phyloP scores from a whole-genome alignment of 2,888 invertebrate genomes.

The Ypsolopha sequella region DNA sequence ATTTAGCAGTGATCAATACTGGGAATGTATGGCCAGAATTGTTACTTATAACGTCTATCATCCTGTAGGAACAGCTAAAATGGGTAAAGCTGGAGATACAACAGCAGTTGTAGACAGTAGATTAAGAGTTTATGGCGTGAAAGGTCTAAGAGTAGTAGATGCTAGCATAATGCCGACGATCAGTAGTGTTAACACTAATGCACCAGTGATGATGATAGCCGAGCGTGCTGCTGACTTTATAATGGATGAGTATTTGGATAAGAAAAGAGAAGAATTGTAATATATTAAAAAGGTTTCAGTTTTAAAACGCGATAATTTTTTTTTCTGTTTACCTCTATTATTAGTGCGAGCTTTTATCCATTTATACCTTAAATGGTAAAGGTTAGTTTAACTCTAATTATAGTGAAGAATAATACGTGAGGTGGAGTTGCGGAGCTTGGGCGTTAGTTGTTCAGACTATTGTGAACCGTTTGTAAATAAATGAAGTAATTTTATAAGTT shows the following conservation, averaged over 20 bases:
- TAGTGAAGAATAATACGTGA: too few species aligned
- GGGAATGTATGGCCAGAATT: slow-evolving; percentile 56
- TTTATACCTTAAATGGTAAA: too few species aligned
- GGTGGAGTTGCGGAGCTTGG: too few species aligned
- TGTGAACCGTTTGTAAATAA: too few species aligned
- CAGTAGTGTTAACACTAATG: slow-evolving; percentile 52
- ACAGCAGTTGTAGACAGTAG: slow-evolving; percentile 40
- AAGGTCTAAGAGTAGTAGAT: slow-evolving; percentile 43
- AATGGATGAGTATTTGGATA: slow-evolving; percentile 30
- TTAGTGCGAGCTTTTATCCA: too few species aligned
- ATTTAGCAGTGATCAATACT: slow-evolving; percentile 42
- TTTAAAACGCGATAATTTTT: too few species aligned
- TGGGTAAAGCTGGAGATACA: slow-evolving; percentile 37
- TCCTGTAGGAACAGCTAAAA: slow-evolving; percentile 55
- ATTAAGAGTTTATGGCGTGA: slow-evolving; percentile 36
- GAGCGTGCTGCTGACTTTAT: slow-evolving; percentile 56
- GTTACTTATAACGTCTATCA: slow-evolving; percentile 55
- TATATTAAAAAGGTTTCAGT: not conserved
- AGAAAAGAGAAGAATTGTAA: slow-evolving; percentile 38
- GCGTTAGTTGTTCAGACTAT: too few species aligned
- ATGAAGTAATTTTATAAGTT: too few species aligned
- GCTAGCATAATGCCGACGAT: slow-evolving; percentile 60
- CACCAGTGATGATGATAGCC: slow-evolving; percentile 57
- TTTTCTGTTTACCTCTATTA: too few species aligned
- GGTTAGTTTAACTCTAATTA: too few species aligned